Percentiles rank a stretch among this genome's conserved stretches.
Conservation (phyloP, 1,140 invertebrate genomes). For the Melanaphis sacchari region DNA sequence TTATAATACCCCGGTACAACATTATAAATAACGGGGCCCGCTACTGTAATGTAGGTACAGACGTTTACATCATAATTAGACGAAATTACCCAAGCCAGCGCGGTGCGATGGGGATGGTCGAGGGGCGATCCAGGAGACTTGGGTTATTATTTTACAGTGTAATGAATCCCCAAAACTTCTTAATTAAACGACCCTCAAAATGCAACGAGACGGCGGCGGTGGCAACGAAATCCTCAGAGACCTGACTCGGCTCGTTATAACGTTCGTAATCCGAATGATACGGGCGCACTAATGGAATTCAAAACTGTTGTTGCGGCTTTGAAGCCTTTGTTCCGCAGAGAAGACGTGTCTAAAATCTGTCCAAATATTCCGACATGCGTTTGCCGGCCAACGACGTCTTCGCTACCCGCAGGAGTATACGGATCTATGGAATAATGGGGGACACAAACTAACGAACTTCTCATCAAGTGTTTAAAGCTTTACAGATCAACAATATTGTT, state of each 20-base stretch:
- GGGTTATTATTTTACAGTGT: slow-evolving; percentile 34
- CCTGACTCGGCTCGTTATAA: neutral
- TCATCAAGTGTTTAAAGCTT: neutral
- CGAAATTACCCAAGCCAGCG: slow-evolving; percentile 8
- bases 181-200: slow-evolving; percentile 43
- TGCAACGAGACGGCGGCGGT: neutral
- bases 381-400: neutral
- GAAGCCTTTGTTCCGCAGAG: neutral
- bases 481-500: neutral
- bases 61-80: slow-evolving; percentile 42
- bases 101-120: neutral
- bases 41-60: neutral
- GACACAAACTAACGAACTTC: neutral
- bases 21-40: neutral
- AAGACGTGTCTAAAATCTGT: neutral
- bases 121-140: neutral
- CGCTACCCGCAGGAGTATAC: neutral
- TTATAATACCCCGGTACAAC: neutral
- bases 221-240: slow-evolving; percentile 1
- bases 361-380: neutral
- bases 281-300: slow-evolving; percentile 6
- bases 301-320: slow-evolving; percentile 2
- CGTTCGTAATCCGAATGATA: slow-evolving; percentile 28
- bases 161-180: slow-evolving; percentile 42
- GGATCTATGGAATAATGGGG: neutral